Conservation (phyloP, 1,140 invertebrate species). For the Drosophila teissieri region DNA sequence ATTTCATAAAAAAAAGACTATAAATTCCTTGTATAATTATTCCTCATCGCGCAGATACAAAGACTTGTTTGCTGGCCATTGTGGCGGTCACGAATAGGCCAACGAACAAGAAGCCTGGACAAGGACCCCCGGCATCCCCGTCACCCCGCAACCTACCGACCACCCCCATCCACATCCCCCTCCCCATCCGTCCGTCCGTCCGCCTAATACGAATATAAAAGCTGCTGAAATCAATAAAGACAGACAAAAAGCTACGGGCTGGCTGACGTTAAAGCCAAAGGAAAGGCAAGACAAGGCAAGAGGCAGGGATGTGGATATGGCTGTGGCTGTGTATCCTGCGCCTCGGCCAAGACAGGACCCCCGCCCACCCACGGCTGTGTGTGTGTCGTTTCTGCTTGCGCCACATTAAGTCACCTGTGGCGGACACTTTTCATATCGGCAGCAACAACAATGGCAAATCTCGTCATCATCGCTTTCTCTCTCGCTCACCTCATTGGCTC, state of each 20-base stretch:
- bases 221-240: slow-evolving; percentile 75
- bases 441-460: slow-evolving; percentile 60
- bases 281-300: slow-evolving; percentile 10
- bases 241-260: slow-evolving; percentile 62
- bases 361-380: slow-evolving; percentile 9
- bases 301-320: slow-evolving; percentile 26
- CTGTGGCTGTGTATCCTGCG: slow-evolving; percentile 38
- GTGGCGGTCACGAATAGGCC: slow-evolving; percentile 63
- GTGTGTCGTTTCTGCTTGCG: slow-evolving; percentile 34
- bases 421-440: slow-evolving; percentile 73
- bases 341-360: slow-evolving; percentile 42
- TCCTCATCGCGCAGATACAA: slow-evolving; percentile 33
- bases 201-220: slow-evolving; percentile 51
- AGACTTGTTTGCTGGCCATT: slow-evolving; percentile 59
- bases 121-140: slow-evolving; percentile 12
- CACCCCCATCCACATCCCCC: background rate
- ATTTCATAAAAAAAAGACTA: slow-evolving; percentile 17
- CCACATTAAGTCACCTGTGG: slow-evolving; percentile 75
- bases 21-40: slow-evolving; percentile 30
- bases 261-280: slow-evolving; percentile 24
- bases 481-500: slow-evolving; percentile 39
- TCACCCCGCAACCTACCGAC: slow-evolving; percentile 6
- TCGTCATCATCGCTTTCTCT: slow-evolving; percentile 31
- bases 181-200: background rate
- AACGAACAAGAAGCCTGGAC: slow-evolving; percentile 50